Conservation (phyloP, 2,113 vertebrate species). For the Periophthalmodon schlosseri region DNA sequence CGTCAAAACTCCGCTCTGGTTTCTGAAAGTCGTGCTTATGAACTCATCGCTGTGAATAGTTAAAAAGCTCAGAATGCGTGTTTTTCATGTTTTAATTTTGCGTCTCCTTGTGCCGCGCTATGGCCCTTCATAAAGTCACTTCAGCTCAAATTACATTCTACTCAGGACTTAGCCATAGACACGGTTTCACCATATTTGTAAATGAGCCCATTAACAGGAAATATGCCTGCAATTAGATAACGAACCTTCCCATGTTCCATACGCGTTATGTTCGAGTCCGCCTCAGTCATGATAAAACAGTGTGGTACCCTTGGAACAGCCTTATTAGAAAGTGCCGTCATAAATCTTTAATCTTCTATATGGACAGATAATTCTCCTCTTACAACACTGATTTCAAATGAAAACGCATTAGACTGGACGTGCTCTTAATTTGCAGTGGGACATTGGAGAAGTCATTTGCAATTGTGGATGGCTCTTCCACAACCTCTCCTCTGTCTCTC, state of each 20-base stretch:
- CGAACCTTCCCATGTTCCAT: background rate
- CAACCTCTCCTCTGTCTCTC: too few species aligned
- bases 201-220: background rate
- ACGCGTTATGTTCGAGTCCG: background rate
- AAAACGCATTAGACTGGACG: conserved; percentile 4
- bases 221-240: background rate
- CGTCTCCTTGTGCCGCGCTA: background rate
- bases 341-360: background rate
- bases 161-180: background rate
- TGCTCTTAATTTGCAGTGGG: conserved; percentile 26
- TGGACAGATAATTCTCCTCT: background rate
- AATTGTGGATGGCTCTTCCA: conserved; percentile 37
- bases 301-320: background rate
- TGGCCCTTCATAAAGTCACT: background rate
- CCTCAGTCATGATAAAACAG: background rate
- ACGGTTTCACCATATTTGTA: background rate
- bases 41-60: too few species aligned
- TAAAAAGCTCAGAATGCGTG: too few species aligned
- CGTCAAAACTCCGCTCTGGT: too few species aligned
- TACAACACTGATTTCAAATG: conserved; percentile 28
- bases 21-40: too few species aligned
- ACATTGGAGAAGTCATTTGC: conserved; percentile 37
- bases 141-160: background rate
- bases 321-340: background rate
- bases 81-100: background rate